Percentiles rank a stretch among this genome's conserved stretches.
Conservation (phyloP, 2,888 invertebrate genomes). For the Hypsopygia costalis region DNA sequence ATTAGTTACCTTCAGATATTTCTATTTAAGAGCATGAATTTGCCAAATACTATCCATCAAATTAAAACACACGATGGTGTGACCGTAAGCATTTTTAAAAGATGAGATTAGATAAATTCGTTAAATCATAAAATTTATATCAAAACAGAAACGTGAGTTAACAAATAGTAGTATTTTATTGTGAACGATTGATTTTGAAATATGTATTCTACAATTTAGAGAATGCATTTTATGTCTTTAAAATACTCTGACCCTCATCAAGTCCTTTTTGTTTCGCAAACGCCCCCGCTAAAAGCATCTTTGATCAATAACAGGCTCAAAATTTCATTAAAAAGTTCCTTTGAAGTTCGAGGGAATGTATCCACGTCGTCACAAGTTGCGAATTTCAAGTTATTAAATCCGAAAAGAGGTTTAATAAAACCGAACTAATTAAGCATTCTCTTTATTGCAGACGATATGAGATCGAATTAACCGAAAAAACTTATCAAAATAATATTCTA, state of each 20-base stretch:
- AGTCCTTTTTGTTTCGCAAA: constrained; percentile 38
- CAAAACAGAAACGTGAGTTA: too few relatives aligned
- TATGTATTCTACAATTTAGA: not conserved
- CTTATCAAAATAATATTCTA: not conserved
- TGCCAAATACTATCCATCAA: too few relatives aligned
- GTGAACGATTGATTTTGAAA: too few relatives aligned
- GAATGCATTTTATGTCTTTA: not conserved
- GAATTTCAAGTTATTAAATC: constrained; percentile 8
- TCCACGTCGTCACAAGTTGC: constrained; percentile 8
- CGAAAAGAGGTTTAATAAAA: constrained; percentile 8
- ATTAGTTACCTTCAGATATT: too few relatives aligned
- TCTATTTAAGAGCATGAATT: too few relatives aligned
- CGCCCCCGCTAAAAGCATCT: constrained; percentile 32
- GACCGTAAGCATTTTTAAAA: too few relatives aligned
- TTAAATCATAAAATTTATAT: too few relatives aligned
- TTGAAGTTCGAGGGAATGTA: constrained; percentile 15
- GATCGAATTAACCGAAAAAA: not conserved
- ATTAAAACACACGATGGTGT: too few relatives aligned
- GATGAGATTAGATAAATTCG: too few relatives aligned
- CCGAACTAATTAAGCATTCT: constrained; percentile 9
- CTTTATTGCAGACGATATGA: not conserved
- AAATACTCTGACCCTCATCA: constrained; percentile 38
- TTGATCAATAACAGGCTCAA: constrained; percentile 26
- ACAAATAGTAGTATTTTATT: too few relatives aligned
- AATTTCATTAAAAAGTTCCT: constrained; percentile 33